These are phyloP conservation scores for Brachionus rubens DNA, from an alignment of 1,140 invertebrate species.

Conservation along the genomic window DNA sequence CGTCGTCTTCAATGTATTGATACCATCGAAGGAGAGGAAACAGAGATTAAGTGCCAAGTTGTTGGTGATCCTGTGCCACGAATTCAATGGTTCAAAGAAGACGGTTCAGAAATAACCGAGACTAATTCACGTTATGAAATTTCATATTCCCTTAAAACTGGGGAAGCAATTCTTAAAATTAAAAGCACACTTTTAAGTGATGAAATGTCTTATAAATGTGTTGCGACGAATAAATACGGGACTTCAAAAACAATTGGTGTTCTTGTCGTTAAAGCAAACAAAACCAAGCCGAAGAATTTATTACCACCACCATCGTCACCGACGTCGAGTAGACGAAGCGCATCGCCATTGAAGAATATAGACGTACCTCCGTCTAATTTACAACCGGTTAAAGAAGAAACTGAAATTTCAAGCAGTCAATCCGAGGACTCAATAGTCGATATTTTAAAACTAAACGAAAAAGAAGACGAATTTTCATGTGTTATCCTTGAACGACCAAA, in stretches of 20 bases:
- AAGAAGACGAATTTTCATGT: neutral
- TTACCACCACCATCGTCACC: neutral
- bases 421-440: neutral
- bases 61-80: slow-evolving; percentile 2
- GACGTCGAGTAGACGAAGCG: neutral
- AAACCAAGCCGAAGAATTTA: neutral
- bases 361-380: slow-evolving; percentile 37
- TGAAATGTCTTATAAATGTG: slow-evolving; percentile 45
- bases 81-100: slow-evolving; percentile 39
- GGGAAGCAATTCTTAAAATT: slow-evolving; percentile 10
- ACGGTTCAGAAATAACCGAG: neutral
- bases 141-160: neutral
- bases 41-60: neutral
- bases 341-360: slow-evolving; percentile 40
- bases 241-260: slow-evolving; percentile 22
- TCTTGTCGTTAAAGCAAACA: slow-evolving; percentile 7
- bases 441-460: neutral
- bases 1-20: slow-evolving; percentile 22
- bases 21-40: neutral
- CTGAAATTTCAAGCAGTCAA: slow-evolving; percentile 11
- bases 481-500: neutral
- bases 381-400: slow-evolving; percentile 22
- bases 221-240: slow-evolving; percentile 18
- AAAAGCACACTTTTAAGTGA: neutral
- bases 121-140: neutral